Evolutionary conservation across 2,113 vertebrate genomes (phyloP).

Genomic region (Grallaria varia): DNA sequence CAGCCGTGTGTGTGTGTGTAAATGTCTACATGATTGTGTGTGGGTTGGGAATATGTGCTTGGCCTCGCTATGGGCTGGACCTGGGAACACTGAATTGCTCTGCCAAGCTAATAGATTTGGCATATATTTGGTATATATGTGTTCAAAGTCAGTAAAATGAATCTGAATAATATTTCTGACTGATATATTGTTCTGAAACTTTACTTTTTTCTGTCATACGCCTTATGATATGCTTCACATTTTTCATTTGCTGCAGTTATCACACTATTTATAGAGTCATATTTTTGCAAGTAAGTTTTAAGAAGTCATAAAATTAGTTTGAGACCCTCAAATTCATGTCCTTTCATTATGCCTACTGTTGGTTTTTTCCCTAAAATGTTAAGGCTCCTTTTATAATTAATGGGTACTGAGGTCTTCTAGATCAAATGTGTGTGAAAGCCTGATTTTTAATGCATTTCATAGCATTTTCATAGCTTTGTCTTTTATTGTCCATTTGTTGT

Average conservation of each 20-base stretch:
- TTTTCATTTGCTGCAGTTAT: neutral
- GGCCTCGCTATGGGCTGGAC: accelerated
- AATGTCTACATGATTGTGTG: neutral
- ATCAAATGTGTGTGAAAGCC: neutral
- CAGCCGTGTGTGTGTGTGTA: accelerated
- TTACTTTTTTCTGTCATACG: neutral
- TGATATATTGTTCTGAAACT: neutral
- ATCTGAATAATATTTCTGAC: neutral
- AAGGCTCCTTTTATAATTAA: neutral
- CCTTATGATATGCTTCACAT: neutral
- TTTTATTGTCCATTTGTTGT: neutral
- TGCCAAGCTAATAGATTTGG: neutral
- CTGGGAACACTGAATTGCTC: neutral
- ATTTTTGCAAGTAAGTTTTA: neutral
- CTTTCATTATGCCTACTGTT: neutral
- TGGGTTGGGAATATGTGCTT: neutral
- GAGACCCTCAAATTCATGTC: neutral
- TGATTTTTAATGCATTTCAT: neutral
- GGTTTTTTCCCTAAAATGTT: neutral
- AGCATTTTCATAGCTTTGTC: neutral
- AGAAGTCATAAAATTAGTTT: neutral
- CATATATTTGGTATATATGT: neutral
- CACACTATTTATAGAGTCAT: neutral
- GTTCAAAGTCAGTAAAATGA: neutral
- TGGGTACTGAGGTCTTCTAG: neutral